Conservation (phyloP, 2,888 invertebrate genomes). For the Eupithecia vulgata region DNA sequence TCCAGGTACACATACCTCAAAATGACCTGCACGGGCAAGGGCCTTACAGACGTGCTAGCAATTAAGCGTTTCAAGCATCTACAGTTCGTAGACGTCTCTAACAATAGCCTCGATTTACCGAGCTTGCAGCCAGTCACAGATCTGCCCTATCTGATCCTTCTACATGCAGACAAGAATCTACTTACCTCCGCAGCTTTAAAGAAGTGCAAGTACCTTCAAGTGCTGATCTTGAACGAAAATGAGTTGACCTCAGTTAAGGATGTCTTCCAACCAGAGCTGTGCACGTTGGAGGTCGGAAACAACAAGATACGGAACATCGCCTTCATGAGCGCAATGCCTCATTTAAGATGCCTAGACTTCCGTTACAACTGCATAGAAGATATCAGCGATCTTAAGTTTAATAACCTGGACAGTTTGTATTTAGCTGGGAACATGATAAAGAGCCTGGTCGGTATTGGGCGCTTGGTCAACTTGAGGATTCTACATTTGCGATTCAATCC, state of each 20-base stretch:
- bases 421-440: conserved; percentile 89
- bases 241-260: conserved; percentile 77
- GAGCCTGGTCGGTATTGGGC: conserved; percentile 84
- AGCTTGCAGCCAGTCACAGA: conserved; percentile 76
- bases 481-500: conserved; percentile 90
- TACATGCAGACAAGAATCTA: conserved; percentile 84
- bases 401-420: conserved; percentile 87
- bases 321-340: conserved; percentile 63
- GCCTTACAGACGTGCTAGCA: conserved; percentile 79
- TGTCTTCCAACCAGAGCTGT: conserved; percentile 81
- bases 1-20: conserved; percentile 85
- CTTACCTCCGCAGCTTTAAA: conserved; percentile 76
- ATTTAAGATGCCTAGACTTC: conserved; percentile 82
- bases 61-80: conserved; percentile 81
- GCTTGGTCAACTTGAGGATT: conserved; percentile 85
- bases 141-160: conserved; percentile 81
- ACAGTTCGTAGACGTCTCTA: conserved; percentile 83
- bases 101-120: conserved; percentile 77
- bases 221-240: conserved; percentile 83
- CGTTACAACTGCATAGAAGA: conserved; percentile 79
- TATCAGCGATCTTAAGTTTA: conserved; percentile 74
- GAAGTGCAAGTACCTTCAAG: conserved; percentile 84
- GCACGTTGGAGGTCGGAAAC: conserved; percentile 82
- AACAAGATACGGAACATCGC: conserved; percentile 69
- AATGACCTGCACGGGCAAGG: conserved; percentile 76